phyloP scores from a whole-genome alignment of 2,113 vertebrate genomes.

The Pluvialis apricaria region DNA sequence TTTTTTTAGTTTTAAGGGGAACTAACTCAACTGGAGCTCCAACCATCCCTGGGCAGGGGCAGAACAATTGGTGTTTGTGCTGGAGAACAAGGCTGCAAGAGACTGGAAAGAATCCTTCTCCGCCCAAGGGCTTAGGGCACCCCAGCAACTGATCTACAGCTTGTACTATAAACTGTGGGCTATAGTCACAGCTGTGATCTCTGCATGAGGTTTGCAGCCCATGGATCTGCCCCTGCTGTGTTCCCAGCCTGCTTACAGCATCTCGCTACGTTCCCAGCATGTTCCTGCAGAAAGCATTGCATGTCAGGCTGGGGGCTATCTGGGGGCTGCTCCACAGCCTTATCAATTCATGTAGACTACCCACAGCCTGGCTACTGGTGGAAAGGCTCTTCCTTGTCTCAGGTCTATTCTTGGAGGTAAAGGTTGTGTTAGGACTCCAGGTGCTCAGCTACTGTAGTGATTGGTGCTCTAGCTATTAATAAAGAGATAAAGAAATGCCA shows the following conservation, averaged over 20 bases:
- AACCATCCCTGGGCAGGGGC: neutral
- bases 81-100: neutral
- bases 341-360: neutral
- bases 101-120: neutral
- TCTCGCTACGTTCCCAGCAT: neutral
- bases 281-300: neutral
- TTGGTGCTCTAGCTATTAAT: neutral
- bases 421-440: neutral
- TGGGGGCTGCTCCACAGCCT: neutral
- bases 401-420: neutral
- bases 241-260: conserved; percentile 1
- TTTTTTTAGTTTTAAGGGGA: neutral
- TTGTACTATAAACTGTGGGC: neutral
- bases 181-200: conserved; percentile 6
- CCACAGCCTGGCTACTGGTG: neutral
- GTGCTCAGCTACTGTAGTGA: neutral
- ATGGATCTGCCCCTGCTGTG: neutral
- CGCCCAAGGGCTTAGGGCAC: neutral
- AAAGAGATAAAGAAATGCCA: neutral
- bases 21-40: neutral
- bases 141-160: neutral
- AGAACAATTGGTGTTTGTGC: neutral
- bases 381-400: neutral
- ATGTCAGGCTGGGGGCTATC: neutral
- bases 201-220: neutral